Conservation (phyloP, 2,888 invertebrate genomes). For the Biston stratarius region DNA sequence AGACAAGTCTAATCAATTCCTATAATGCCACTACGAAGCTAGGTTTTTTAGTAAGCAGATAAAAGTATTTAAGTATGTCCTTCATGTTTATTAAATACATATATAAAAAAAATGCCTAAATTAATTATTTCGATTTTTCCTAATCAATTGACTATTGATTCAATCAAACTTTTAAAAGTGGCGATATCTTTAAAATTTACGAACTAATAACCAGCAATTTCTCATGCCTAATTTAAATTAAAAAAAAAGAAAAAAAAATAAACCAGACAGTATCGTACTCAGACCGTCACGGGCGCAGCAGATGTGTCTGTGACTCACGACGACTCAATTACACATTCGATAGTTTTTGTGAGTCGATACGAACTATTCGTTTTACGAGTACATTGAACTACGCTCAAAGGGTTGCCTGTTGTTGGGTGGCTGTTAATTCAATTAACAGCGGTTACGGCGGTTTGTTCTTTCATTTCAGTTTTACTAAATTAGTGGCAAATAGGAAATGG, state of each 20-base stretch:
- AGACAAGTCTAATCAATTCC: background rate
- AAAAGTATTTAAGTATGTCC: no score
- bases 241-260: background rate
- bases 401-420: conserved; percentile 44
- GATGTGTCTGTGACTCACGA: conserved; percentile 84
- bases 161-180: no score
- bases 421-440: conserved; percentile 36
- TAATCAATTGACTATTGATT: no score
- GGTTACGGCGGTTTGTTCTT: conserved; percentile 25
- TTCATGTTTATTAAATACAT: no score
- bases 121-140: no score
- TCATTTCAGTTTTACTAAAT: conserved; percentile 28
- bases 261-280: conserved; percentile 58
- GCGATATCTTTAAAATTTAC: no score
- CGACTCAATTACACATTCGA: conserved; percentile 85
- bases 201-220: no score
- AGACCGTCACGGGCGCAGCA: conserved; percentile 62
- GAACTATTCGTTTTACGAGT: conserved; percentile 59
- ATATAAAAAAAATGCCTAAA: no score
- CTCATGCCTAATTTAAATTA: no score
- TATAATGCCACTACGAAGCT: background rate
- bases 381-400: conserved; percentile 54
- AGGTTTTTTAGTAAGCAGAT: no score
- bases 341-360: conserved; percentile 76
- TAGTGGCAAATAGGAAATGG: conserved; percentile 23